Base-by-base conservation (phyloP, 53 echinoderm and acorn worm genomes). In the Henricia sp. region DNA sequence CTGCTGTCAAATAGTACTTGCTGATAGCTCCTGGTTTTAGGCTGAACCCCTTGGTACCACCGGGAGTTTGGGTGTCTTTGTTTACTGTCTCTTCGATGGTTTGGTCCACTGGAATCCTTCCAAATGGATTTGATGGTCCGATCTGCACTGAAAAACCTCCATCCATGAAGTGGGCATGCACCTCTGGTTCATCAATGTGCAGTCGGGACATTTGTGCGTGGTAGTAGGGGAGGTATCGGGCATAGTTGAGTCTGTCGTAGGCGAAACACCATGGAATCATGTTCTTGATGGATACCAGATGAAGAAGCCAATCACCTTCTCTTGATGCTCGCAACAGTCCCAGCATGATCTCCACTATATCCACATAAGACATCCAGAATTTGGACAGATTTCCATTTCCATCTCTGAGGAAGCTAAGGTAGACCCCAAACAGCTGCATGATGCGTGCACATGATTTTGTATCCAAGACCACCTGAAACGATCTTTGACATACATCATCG, bases 241-340 rank as follows among this genome's bases (percentile, higher is more conserved):
- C 71, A 56, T 88, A 88, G 48, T 88, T 88, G 6, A 34, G 14
- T 71, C 41, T 83, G 62, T 89, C 71, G 27, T 67, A 56, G 10
- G 89, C 55, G 57, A 84, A 84, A 36, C 89, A 83, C 84, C 84
- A 75, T 67, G 84, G 84, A 20, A 84, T 64, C 41, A 84, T 1
- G 20, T n/a, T 26, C 24, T 59, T 30, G 24, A 89, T 40, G 13
- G 70, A 71, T 27, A 29, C 50, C 53, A 87, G 29, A 73, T 86
- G 86, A 13, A 76, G 65, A 40, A 19, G 6, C 88, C 82, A 88
- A 70, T 88, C 58, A 16, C 88, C 88, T 40, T 88, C 88, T 59
- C 88, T 36, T 17, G 71, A 57, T 40, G 71, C 83, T 37, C 82
- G 37, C 2, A 88, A 5, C 2, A 88, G 72, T 33, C 58, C 71